A percentile compares a stretch with the other conserved stretches of the same genome.
Conservation (phyloP, 2,113 vertebrate genomes). For the Bombycilla garrulus region DNA sequence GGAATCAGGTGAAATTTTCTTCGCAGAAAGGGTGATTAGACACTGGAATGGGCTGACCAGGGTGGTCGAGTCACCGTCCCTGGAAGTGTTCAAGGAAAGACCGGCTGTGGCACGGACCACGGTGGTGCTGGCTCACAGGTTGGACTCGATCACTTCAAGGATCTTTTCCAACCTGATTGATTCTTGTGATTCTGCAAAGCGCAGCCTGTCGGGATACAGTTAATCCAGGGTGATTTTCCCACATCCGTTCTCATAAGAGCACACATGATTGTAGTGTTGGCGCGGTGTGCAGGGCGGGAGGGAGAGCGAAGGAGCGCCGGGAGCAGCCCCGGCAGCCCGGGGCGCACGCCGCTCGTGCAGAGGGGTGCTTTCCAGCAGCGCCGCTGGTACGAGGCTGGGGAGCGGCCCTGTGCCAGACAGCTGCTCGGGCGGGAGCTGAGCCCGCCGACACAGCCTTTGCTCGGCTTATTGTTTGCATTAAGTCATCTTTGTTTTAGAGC, state of each 20-base stretch:
- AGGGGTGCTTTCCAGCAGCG: background rate
- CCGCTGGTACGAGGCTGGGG: background rate
- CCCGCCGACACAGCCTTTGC: rapidly evolving
- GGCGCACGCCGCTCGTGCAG: rapidly evolving
- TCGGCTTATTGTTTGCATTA: background rate
- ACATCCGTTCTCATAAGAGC: background rate
- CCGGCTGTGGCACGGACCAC: background rate
- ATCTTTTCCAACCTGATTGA: background rate
- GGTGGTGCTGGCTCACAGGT: background rate
- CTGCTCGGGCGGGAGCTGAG: background rate
- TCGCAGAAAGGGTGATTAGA: background rate
- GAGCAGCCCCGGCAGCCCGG: background rate
- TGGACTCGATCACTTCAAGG: background rate
- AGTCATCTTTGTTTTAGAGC: background rate
- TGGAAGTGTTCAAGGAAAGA: background rate
- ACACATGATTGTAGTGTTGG: background rate
- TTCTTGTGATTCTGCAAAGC: background rate
- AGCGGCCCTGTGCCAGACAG: rapidly evolving
- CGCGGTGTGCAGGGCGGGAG: background rate
- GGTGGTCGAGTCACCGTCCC: background rate
- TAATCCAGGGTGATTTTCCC: background rate
- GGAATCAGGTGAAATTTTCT: background rate
- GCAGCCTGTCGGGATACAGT: background rate
- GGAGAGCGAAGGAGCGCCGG: background rate
- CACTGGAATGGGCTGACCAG: background rate